These are phyloP conservation scores for Marmota monax DNA, from an alignment of 2,113 vertebrate species.

Conservation along the genomic window DNA sequence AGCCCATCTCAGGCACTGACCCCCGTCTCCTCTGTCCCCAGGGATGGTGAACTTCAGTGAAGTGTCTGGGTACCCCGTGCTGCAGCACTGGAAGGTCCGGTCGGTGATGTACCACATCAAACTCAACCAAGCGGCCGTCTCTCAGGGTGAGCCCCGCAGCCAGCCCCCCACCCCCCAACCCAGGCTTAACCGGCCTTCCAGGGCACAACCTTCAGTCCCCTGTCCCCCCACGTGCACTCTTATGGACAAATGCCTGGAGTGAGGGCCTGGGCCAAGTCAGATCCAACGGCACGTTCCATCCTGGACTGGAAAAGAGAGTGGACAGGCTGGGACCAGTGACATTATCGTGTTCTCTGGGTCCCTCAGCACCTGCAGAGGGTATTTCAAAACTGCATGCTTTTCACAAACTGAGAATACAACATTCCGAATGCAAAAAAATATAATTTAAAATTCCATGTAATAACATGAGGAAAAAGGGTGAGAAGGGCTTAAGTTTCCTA, in stretches of 20 bases:
- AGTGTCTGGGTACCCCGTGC: conserved; percentile 95
- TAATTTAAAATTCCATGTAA: neutral
- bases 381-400: neutral
- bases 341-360: neutral
- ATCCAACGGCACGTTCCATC: neutral
- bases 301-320: neutral
- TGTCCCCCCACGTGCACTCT: neutral
- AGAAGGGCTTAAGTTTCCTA: neutral
- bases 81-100: conserved; percentile 97
- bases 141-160: conserved; percentile 91
- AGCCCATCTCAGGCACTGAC: neutral
- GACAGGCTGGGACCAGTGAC: neutral
- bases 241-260: neutral
- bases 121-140: conserved; percentile 95
- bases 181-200: neutral
- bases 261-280: neutral
- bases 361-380: neutral
- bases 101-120: conserved; percentile 96
- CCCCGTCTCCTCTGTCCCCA: conserved; percentile 70
- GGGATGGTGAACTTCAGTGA: conserved; percentile 99
- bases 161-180: accelerated
- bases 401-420: conserved; percentile 5
- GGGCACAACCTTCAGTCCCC: neutral
- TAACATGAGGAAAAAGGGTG: neutral
- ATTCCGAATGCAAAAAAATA: neutral